Percentiles rank a stretch among this genome's conserved stretches.
These are phyloP conservation scores for Lysandra coridon DNA, from an alignment of 2,888 invertebrate genomes.

Conservation along the genomic window DNA sequence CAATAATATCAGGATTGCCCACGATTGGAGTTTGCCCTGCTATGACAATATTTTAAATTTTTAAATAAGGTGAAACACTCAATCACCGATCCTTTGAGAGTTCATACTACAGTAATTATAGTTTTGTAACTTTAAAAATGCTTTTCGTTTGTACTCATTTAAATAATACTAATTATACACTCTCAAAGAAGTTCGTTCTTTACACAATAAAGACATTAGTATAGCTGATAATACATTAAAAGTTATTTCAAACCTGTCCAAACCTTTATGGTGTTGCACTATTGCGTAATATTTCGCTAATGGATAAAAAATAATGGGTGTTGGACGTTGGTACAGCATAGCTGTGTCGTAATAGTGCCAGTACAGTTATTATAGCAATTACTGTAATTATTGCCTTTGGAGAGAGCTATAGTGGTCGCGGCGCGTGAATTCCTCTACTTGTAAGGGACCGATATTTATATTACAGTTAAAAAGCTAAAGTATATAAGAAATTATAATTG, in stretches of 20 bases:
- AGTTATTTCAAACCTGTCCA: conserved; percentile 2
- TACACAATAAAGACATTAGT: neutral
- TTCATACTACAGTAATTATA: too few species aligned
- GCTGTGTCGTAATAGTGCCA: conserved; percentile 16
- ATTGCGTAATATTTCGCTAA: conserved; percentile 20
- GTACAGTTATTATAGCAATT: conserved; percentile 24
- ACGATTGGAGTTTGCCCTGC: too few species aligned
- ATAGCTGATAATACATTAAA: neutral
- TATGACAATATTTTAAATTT: too few species aligned
- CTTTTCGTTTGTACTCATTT: too few species aligned
- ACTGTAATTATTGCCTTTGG: conserved; percentile 9
- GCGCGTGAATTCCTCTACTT: neutral
- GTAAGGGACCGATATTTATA: neutral
- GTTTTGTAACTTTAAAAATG: too few species aligned
- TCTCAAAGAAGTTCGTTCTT: too few species aligned
- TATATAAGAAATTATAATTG: too few species aligned
- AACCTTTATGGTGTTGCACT: neutral
- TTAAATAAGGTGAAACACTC: too few species aligned
- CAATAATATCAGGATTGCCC: too few species aligned
- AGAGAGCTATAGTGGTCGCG: neutral
- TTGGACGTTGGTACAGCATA: neutral
- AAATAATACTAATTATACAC: too few species aligned
- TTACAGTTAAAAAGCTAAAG: neutral
- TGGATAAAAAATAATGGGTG: conserved; percentile 19
- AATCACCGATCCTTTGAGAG: too few species aligned